A percentile compares a stretch with the other conserved stretches of the same genome.
Conservation (phyloP, 2,113 vertebrate species). For the Pleuronectes platessa region DNA sequence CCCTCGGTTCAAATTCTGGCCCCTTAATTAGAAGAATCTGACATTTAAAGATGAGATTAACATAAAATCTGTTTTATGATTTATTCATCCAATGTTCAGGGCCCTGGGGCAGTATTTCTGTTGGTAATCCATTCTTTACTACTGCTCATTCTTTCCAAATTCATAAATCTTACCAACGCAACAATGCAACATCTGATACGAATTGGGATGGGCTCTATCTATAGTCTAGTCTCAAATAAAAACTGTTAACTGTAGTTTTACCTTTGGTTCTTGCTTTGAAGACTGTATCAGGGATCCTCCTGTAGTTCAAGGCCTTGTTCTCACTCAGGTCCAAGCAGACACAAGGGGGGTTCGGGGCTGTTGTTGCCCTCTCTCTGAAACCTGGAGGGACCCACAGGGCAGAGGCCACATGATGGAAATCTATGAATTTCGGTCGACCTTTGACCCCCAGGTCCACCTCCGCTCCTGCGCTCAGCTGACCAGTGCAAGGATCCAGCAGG, state of each 20-base stretch:
- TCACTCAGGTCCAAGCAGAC: slow-evolving; percentile 49
- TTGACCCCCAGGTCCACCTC: slow-evolving; percentile 60
- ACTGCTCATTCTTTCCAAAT: too few species aligned
- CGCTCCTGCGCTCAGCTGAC: slow-evolving; percentile 78
- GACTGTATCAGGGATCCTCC: slow-evolving; percentile 62
- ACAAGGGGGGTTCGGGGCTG: slow-evolving; percentile 29
- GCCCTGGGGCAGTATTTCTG: too few species aligned
- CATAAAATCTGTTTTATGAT: too few species aligned
- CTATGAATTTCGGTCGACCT: slow-evolving; percentile 64
- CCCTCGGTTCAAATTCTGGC: too few species aligned
- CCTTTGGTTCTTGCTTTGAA: slow-evolving; percentile 74
- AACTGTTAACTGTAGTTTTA: slow-evolving; percentile 36
- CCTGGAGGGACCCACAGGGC: slow-evolving; percentile 39
- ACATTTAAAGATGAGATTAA: too few species aligned
- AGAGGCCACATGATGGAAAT: slow-evolving; percentile 55
- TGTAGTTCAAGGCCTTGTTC: slow-evolving; percentile 77
- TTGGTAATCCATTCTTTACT: too few species aligned
- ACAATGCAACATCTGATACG: too few species aligned
- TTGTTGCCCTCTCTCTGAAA: slow-evolving; percentile 52
- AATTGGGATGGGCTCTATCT: neutral
- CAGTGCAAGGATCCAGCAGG: slow-evolving; percentile 71
- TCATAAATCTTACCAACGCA: too few species aligned
- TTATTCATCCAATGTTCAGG: too few species aligned
- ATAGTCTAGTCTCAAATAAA: neutral
- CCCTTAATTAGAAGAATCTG: too few species aligned